A percentile compares a stretch with the other conserved stretches of the same genome.
Conservation (phyloP, 2,797 vertebrate genomes). For the Neoniphon sammara region DNA sequence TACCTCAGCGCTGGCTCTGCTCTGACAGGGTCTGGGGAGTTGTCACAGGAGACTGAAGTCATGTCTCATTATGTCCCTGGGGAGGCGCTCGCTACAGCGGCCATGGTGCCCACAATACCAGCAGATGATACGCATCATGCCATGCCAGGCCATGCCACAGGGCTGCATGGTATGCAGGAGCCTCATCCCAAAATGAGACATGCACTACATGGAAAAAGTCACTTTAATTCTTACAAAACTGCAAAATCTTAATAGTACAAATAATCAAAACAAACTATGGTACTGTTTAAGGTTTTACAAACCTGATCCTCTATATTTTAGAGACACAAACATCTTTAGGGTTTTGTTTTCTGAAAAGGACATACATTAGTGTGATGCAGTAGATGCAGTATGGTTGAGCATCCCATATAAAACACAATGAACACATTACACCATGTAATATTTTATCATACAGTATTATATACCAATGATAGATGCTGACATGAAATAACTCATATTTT, state of each 20-base stretch:
- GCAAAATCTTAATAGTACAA: background rate
- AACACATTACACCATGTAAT: background rate
- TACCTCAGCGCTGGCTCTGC: constrained; percentile 37
- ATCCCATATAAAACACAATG: background rate
- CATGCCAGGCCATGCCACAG: background rate
- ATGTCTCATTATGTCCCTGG: constrained; percentile 24
- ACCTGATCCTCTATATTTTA: no score
- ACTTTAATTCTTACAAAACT: background rate
- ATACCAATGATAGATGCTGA: constrained; percentile 17
- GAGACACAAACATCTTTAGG: no score
- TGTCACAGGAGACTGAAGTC: constrained; percentile 51
- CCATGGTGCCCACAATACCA: constrained; percentile 5
- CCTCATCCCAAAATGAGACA: background rate
- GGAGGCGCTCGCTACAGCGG: background rate
- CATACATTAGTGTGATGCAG: no score
- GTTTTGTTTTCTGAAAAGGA: no score
- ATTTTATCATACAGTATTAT: background rate
- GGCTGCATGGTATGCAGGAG: no score
- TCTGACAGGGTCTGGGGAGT: constrained; percentile 27
- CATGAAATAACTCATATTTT: constrained; percentile 14
- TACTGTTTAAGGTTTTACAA: background rate
- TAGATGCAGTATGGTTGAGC: background rate
- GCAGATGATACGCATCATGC: background rate
- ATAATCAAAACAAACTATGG: background rate
- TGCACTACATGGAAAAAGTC: background rate